Evolutionary conservation across 2,888 invertebrate genomes (phyloP), one percentile per base, ranked within the genome.

Genomic region (Julus scanicus): DNA sequence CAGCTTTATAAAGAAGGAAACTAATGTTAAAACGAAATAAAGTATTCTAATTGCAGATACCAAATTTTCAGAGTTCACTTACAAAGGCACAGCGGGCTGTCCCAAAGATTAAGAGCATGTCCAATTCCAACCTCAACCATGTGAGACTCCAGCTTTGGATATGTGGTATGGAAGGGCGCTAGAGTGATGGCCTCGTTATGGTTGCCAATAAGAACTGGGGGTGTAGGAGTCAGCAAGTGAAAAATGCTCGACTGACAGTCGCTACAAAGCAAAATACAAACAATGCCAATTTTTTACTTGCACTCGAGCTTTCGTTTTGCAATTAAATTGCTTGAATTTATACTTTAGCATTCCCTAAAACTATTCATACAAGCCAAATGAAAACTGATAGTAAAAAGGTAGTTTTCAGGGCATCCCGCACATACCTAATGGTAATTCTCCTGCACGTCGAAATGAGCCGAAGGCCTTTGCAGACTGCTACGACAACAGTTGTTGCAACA

Each of bases 121-220:
- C 91, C 91, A 48, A 93, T 90, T 13, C 92, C 92, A 17, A 90
- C 91, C 84, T 90, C 90, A 4, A 89, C 89, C 92, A 93, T 91
- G 88, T 93, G 93, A 29, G 92, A 91, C 88, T 92, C 92, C 80
- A 93, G 91, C 87, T 90, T 90, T 0, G 92, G 91, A 89, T 93
- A 93, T 90, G 90, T 91, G 3, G 93, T 92, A 90, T 92, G 92
- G 90, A 92, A 92, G 1, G 93, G 93, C 4, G 92, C 92, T 88
- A 93, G 90, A 40, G 91, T 90, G 17, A 93, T 90, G 20, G 90
- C 90, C 88, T 92, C 91, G 90, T 92, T 92, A 15, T 86, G 86
- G 49, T 92, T 91, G 57, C 92, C 91, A 71, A 92, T 91, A 17
- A 93, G 89, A 44, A 93, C 90, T 0, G 93, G 93, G 11, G 92